Evolutionary conservation across 2,113 vertebrate genomes (phyloP).

Genomic region (Catharus minimus): DNA sequence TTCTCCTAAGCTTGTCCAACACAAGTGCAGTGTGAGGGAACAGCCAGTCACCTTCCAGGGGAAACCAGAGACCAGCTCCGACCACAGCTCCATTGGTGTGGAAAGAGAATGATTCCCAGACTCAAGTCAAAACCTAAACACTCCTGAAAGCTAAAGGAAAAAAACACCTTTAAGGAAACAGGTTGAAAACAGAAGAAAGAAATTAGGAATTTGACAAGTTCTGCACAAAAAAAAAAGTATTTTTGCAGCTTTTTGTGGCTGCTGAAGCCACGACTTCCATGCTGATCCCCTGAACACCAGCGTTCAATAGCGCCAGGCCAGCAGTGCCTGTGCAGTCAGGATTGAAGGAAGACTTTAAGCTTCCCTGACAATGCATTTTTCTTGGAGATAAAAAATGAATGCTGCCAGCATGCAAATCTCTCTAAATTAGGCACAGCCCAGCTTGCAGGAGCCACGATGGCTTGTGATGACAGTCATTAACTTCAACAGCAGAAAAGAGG

Average conservation of each 20-base stretch:
- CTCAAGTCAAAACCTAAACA: background rate
- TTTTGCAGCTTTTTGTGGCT: background rate
- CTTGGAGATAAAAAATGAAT: slow-evolving; percentile 48
- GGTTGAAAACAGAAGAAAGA: background rate
- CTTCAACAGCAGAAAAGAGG: background rate
- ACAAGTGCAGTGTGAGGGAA: accelerated
- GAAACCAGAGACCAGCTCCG: background rate
- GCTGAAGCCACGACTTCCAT: background rate
- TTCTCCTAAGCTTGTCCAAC: background rate
- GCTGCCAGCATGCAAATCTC: slow-evolving; percentile 70
- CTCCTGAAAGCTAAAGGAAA: background rate
- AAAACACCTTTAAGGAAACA: background rate
- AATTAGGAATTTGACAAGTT: background rate
- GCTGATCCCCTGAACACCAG: slow-evolving; percentile 15
- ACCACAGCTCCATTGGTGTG: background rate
- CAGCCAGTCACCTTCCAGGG: background rate
- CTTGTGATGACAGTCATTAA: background rate
- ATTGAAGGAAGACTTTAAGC: slow-evolving; percentile 57
- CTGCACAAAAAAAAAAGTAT: background rate
- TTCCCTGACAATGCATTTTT: slow-evolving; percentile 42
- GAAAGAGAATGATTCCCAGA: background rate
- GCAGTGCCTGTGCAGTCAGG: background rate
- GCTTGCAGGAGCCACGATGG: background rate
- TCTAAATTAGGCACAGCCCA: slow-evolving; percentile 51
- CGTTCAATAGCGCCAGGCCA: slow-evolving; percentile 11